These are phyloP conservation scores for Hipparchia semele DNA, from an alignment of 2,888 invertebrate genomes.

Conservation along the genomic window DNA sequence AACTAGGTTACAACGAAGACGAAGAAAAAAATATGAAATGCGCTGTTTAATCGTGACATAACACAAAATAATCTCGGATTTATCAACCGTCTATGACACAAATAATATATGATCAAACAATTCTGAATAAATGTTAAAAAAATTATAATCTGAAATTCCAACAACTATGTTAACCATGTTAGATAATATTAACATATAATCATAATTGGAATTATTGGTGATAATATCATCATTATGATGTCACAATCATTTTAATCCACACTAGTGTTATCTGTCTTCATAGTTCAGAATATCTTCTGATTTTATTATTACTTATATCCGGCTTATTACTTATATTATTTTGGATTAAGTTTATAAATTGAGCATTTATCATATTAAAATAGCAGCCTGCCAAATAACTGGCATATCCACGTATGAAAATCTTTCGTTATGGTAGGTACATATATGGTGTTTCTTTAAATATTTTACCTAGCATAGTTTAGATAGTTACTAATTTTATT, in stretches of 20 bases:
- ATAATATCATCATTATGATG: slow-evolving; percentile 4
- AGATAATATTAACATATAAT: slow-evolving; percentile 11
- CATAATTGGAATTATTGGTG: slow-evolving; percentile 1
- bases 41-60: no score
- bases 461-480: no score
- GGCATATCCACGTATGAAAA: no score
- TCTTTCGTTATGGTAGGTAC: no score
- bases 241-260: slow-evolving; percentile 7
- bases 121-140: neutral
- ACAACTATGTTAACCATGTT: slow-evolving; percentile 7
- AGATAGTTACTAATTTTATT: no score
- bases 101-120: neutral
- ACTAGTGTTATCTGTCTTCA: neutral
- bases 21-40: no score
- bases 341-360: neutral
- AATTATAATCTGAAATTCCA: neutral
- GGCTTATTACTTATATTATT: neutral
- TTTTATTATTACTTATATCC: neutral
- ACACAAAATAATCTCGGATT: neutral
- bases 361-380: neutral
- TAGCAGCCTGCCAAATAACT: no score
- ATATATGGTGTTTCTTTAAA: no score
- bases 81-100: neutral
- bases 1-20: no score
- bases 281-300: neutral